Base-by-base conservation (phyloP, 2,888 invertebrate genomes). In the Drosophila anceps region DNA sequence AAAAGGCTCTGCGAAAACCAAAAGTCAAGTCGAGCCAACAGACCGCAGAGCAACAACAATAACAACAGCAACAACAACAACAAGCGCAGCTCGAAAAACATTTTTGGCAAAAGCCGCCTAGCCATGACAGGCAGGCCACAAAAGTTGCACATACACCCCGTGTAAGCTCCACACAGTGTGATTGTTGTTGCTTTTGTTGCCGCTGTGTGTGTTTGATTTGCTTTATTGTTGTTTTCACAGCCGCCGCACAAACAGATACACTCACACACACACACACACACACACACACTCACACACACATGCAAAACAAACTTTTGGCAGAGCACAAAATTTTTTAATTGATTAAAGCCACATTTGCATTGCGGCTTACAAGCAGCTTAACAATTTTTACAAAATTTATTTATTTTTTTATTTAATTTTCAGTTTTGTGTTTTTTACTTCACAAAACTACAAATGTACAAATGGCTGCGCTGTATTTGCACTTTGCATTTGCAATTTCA, bases 321-420 rank as follows among this genome's bases (percentile, higher is more conserved):
- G 74, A 73, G 69, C 72, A 59, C 60, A 79, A 79, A 69, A 81
- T 77, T 90, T 88, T 90, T 90, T 88, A 90, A 88, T 88, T 88
- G 88, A 90, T 90, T 87, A 88, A 90, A 88, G 87, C 89, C 90
- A 82, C 82, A 90, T 88, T 90, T 88, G 88, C 88, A 79, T 79
- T 81, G 76, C 75, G 84, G 80, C 89, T 88, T 88, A 88, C 88
- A 81, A 80, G 76, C 77, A 76, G 90, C 90, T 88, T 88, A 79
- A 77, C 82, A 84, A 70, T 69, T 70, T 68, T 60, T 48, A 41
- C 24, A 54, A 69, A 50, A 53, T 51, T 41, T 69, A 69, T 73
- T 71, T 76, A 68, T 75, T 57, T 72, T 68, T 70, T 72, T 48
- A 63, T 51, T 53, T 15, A 53, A 37, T 51, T 59, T 57, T 46